phyloP scores from a whole-genome alignment of 1,140 invertebrate genomes.

The Drosophila prosaltans region DNA sequence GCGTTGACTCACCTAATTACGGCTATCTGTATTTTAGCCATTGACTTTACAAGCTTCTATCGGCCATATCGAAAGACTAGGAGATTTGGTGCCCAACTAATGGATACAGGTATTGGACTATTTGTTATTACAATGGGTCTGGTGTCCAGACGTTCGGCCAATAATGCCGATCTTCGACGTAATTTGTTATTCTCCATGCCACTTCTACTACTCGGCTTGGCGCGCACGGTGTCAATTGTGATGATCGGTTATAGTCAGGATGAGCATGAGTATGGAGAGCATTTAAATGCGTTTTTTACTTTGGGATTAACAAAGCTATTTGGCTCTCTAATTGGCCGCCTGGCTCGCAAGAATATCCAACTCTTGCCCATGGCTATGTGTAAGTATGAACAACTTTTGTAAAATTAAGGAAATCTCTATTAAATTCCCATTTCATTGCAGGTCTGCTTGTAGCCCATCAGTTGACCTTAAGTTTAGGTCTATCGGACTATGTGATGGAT shows the following conservation, averaged over 20 bases:
- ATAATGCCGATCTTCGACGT: conserved; percentile 59
- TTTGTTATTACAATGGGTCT: conserved; percentile 94
- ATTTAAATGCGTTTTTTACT: conserved; percentile 99
- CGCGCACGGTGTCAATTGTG: conserved; percentile 86
- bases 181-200: conserved; percentile 82
- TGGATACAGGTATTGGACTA: conserved; percentile 97
- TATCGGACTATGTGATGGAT: conserved; percentile 90
- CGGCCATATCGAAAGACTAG: conserved; percentile 94
- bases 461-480: conserved; percentile 72
- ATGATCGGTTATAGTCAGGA: conserved; percentile 92
- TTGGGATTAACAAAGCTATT: conserved; percentile 93
- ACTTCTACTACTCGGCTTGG: conserved; percentile 88
- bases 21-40: conserved; percentile 93
- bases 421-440: conserved; percentile 86
- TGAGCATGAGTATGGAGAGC: conserved; percentile 95
- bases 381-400: conserved; percentile 61
- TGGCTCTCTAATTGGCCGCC: conserved; percentile 81
- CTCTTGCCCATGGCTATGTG: conserved; percentile 51
- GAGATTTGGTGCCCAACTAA: conserved; percentile 93
- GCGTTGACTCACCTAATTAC: conserved; percentile 90
- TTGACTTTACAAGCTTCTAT: conserved; percentile 96
- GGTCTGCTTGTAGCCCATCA: conserved; percentile 49
- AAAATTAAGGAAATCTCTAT: conserved; percentile 78
- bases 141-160: conserved; percentile 84
- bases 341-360: conserved; percentile 41